Evolutionary conservation across 2,797 vertebrate genomes (phyloP), one percentile per base, ranked within the genome.

Genomic region (Mastacembelus armatus): DNA sequence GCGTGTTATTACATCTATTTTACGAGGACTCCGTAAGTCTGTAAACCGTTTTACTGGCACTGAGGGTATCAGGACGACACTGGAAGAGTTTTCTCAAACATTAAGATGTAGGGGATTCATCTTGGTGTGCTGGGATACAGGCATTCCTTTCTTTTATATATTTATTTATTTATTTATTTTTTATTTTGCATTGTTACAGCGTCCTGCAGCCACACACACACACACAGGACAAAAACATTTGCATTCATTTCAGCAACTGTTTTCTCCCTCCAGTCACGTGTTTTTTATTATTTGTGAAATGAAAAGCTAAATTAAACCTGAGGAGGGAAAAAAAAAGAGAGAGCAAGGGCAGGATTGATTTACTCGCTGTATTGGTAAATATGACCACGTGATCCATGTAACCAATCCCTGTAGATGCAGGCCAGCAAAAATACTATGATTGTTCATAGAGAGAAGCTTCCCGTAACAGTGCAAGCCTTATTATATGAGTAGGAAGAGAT

Each of bases 311-410:
- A 90, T 91, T 83, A 89, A 91, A 89, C 63, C 70, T 64, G 84
- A 84, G 60, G 74, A 77, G 71, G 89, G 18, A 61, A 35, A 63
- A 35, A 48, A 67, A 63, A 32, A 38, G 10, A 14, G 80, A 92
- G 92, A 92, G 95, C 93, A 48, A 75, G 79, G 83, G 79, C 73
- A 78, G 95, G 96, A 96, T 95, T 98, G 96, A 98, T 99, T 98
- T 98, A 98, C 96, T 96, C 93, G 77, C 90, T 94, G 96, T 98
- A 98, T 98, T 98, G 96, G 97, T 99, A 98, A 98, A 99, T 98
- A 99, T 95, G 96, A 96, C 96, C 98, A 99, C 98, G 98, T 99
- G 98, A 97, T 94, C 94, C 91, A 92, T 92, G 93, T 95, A 95
- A 98, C 98, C 98, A 99, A 99, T 99, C 95, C 95, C 95, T 90